Base-by-base conservation (phyloP, 2,888 invertebrate species). In the Mesorhabditis belari region DNA sequence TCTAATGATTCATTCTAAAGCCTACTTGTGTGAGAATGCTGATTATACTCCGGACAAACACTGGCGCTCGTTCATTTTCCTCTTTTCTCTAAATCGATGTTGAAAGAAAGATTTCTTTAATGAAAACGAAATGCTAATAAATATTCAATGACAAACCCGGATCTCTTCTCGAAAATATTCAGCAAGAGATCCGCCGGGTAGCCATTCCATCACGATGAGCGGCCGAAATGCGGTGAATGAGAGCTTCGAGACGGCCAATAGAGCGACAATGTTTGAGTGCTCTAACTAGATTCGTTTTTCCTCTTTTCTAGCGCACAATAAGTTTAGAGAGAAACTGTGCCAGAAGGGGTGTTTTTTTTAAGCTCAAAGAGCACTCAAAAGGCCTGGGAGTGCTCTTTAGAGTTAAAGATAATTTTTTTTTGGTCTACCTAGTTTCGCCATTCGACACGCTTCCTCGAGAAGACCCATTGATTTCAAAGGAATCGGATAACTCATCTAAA, bases 161-260 rank as follows among this genome's bases (percentile, higher is more conserved):
- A 79, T 71, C 21, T 77, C 66, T 17, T 72, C 69, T 21, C 71
- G 44, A 61, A 79, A 79, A 62, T 66, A 79, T 60, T 80, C 77
- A 29, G 74, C 70, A 28, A 79, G 63, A 17, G 76, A 75, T 12
- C 79, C 79, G 5, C 79, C 79, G 0, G 75, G 69, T 4, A 79
- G 72, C 79, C 79, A 79, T 62, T 79, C 79, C 70, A 79, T 67
- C 0, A 76, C 79, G 51, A 79, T 71, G 75, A 78, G 72, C 26
- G 79, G 79, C 19, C 77, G 74, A 57, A 77, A 77, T 29, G 74
- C 77, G 23, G 69, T 69, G 57, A 77, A 77, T 50, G 75, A 76
- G 51, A 78, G 65, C 53, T 74, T 71, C 26, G 68, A 65, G 27
- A 73, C 77, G 5, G 76, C 79, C 26, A 79, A 66, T 3, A 79